Base-by-base conservation (phyloP, 2,888 invertebrate genomes). In the Euzetes globulus region DNA sequence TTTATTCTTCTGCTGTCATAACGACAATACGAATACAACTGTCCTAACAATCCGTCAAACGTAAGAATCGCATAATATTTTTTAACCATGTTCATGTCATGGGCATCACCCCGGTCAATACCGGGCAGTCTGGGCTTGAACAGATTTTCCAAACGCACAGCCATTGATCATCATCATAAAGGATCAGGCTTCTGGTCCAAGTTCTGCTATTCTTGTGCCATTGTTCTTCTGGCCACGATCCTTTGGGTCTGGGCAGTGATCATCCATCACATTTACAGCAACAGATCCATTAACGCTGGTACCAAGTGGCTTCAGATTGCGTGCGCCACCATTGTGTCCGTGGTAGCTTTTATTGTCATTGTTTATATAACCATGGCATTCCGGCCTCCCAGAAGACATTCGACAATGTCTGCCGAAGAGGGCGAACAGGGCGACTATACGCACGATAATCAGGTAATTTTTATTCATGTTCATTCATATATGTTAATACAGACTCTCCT, bases 361-460 rank as follows among this genome's bases (percentile, higher is more conserved):
- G 60, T 60, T 29, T 60, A 29, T 19, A 60, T 60, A 60, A 60
- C 60, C 29, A 60, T 60, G 60, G 3, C 60, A 60, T 60, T 60
- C 60, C 60, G 60, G 29, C 60, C 60, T 3, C 60, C 60, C n/a
- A 27, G 60, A 1, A 27, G 60, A 60, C 33, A 27, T 7, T 60
- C 60, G 4, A 33, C 58, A 29, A 25, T 58, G 58, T 19, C 58
- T 5, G 58, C 58, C 19, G 22, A 58, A 11, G 58, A 58, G 6
- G 47, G 47, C 15, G 47, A 47, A 15, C 7, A 41, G 5, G 41
- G 41, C 41, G 41, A 41, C 11, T 5, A 9, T 11, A 9, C 41
- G 7, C 7, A 5, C 41, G 11, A 41, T 41, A 41, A 41, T 41
- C 41, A 41, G 41, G 41, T 41, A 41, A 9, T 41, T 41, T 41